Conservation (phyloP, 2,888 invertebrate genomes). For the Limnephilus rhombicus region DNA sequence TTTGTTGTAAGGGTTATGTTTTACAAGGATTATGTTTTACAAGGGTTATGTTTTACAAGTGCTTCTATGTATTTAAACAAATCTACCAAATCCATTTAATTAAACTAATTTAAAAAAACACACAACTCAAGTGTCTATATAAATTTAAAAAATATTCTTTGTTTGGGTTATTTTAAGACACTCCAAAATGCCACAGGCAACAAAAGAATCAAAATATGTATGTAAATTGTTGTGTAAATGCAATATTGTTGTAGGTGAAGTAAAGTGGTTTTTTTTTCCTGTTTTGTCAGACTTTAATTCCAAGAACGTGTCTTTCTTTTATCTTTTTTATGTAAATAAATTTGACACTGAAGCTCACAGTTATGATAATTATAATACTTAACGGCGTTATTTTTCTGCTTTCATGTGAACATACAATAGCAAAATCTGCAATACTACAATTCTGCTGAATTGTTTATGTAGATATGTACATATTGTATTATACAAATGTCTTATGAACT, state of each 20-base stretch:
- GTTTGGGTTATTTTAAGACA: not conserved
- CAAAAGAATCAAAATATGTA: not conserved
- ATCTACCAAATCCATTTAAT: not conserved
- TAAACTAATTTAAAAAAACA: not conserved
- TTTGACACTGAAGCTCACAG: not conserved
- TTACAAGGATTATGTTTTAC: not conserved
- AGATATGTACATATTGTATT: not conserved
- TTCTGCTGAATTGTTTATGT: not conserved
- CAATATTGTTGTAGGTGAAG: not conserved
- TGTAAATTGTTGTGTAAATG: not conserved
- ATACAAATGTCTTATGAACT: not conserved
- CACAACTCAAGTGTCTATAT: not conserved
- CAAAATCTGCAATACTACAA: not conserved
- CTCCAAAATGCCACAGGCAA: not conserved
- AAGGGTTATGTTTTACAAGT: not conserved
- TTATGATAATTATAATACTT: not conserved
- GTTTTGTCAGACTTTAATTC: not conserved
- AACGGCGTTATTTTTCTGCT: not conserved
- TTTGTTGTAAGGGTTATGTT: not conserved
- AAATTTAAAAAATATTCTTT: not conserved
- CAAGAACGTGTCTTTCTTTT: not conserved
- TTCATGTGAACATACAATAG: not conserved
- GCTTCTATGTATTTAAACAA: not conserved
- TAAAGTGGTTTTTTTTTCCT: not conserved
- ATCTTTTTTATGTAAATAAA: not conserved